Evolutionary conservation across 2,888 invertebrate species (phyloP), one percentile per base, ranked within the genome.

Genomic region (Chouioia cunea): DNA sequence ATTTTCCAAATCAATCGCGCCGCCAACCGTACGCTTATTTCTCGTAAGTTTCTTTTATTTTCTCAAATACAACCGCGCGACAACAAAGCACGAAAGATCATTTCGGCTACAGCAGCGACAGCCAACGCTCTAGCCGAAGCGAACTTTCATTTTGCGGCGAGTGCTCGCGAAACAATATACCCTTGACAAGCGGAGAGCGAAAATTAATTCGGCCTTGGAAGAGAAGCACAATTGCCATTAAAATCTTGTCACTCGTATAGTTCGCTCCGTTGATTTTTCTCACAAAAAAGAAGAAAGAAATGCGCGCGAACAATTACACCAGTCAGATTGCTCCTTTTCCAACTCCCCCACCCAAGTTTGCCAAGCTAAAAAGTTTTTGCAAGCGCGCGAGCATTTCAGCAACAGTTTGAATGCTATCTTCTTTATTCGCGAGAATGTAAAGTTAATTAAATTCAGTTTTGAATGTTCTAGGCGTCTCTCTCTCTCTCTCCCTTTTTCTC

Each of bases 131-230:
- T 36, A 36, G 36, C 12, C 36, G 36, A 1, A 36, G 36, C 47
- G 43, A 18, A 58, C 23, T 67, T 67, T 68, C 46, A 71, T 71
- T 53, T 64, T 43, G 59, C 46, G 47, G 23, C 50, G 44, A 3
- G 36, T 12, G 36, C 36, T 36, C 57, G 46, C 27, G 23, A 20
- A 65, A 68, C 64, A 62, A 65, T 68, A 62, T 65, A 59, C 60
- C 54, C 68, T 60, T 56, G 65, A 68, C 57, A 62, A 72, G 60
- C 52, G 16, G 59, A 56, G 54, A 36, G 48, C 22, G 54, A 72
- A 65, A 72, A 72, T 72, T 72, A 72, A 72, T 72, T 72, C 67
- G 36, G 67, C 71, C 56, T 52, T 43, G 16, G 58, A 36, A 16
- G 43, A 16, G 18, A 14, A 44, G 67, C 48, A 67, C 47, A 68